Evolutionary conservation across 2,797 vertebrate species (phyloP).

Genomic region (Setipinna tenuifilis): DNA sequence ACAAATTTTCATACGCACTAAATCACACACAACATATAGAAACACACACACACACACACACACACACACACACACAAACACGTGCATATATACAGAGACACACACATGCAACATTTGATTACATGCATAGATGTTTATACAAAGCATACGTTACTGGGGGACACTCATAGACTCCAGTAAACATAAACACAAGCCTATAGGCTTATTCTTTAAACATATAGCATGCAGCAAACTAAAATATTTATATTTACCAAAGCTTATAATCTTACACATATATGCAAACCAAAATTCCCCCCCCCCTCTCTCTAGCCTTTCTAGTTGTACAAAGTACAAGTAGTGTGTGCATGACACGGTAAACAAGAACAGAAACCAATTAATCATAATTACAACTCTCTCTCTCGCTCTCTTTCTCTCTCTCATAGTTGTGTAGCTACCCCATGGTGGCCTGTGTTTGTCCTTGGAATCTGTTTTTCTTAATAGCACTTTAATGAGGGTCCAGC

Average conservation of each 20-base stretch:
- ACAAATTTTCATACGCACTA: neutral
- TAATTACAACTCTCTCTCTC: neutral
- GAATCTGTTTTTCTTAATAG: neutral
- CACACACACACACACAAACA: neutral
- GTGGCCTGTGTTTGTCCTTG: neutral
- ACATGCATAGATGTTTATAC: neutral
- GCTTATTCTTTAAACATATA: neutral
- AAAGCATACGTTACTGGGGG: too few relatives aligned
- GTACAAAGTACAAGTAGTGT: too few relatives aligned
- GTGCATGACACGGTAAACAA: too few relatives aligned
- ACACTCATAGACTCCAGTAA: neutral
- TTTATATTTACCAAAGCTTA: slow-evolving; percentile 4
- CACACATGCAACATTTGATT: neutral
- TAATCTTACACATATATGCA: neutral
- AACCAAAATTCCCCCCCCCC: neutral
- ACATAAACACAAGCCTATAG: neutral
- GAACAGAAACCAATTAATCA: too few relatives aligned
- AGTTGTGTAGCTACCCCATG: neutral
- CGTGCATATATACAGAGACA: neutral
- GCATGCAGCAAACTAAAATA: neutral
- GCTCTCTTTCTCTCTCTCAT: neutral
- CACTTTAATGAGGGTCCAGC: slow-evolving; percentile 7
- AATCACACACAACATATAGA: neutral
- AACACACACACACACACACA: neutral
- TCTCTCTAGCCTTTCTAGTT: too few relatives aligned